A percentile compares a stretch with the other conserved stretches of the same genome.
phyloP scores from a whole-genome alignment of 2,797 vertebrate species.

The Staurois parvus region DNA sequence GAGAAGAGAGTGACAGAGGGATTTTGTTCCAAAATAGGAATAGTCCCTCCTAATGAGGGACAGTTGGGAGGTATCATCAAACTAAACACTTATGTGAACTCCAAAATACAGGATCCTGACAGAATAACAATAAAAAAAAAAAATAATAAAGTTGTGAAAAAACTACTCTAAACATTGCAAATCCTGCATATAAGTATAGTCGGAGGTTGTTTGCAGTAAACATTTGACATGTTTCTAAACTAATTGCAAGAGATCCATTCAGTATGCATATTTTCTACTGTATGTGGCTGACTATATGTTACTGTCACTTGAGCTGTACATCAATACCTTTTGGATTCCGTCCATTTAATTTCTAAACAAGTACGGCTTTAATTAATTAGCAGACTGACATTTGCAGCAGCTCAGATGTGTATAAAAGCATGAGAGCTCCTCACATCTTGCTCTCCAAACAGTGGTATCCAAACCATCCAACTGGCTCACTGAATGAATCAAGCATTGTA shows the following conservation, averaged over 20 bases:
- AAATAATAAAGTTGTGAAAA: too few relatives aligned
- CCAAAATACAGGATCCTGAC: too few relatives aligned
- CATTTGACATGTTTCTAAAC: not conserved
- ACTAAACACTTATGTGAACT: too few relatives aligned
- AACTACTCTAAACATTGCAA: too few relatives aligned
- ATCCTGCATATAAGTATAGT: not conserved
- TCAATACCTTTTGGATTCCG: conserved; percentile 28
- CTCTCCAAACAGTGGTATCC: conserved; percentile 73
- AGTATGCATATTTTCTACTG: conserved; percentile 19
- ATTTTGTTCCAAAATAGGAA: too few relatives aligned
- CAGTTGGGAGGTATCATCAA: too few relatives aligned
- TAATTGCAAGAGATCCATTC: not conserved
- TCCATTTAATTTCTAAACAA: conserved; percentile 44
- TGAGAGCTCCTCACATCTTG: conserved; percentile 67
- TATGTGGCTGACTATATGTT: conserved; percentile 26
- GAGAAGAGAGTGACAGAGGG: too few relatives aligned
- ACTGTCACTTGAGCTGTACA: conserved; percentile 4
- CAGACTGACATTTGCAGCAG: conserved; percentile 13
- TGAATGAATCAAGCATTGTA: conserved; percentile 83
- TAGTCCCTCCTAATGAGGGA: too few relatives aligned
- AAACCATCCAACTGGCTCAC: conserved; percentile 76
- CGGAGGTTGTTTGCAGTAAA: not conserved
- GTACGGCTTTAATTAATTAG: conserved; percentile 43
- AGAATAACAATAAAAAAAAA: too few relatives aligned
- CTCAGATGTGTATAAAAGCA: conserved; percentile 63